Evolutionary conservation across 2,888 invertebrate species (phyloP).

Genomic region (Cephalotes varians): DNA sequence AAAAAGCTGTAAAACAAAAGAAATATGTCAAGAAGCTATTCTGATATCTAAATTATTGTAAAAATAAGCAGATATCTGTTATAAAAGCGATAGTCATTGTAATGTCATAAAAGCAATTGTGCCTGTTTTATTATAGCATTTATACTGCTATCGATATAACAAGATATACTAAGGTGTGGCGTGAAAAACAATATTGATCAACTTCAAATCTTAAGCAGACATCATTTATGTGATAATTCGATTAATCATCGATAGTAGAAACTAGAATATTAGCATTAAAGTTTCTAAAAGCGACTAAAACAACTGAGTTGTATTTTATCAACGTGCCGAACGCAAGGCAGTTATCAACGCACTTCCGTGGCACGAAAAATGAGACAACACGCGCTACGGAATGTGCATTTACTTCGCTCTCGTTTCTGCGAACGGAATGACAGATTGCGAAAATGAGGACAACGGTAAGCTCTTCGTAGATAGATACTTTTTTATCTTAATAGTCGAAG

Average conservation of each 20-base stretch:
- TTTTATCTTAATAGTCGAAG: conserved; percentile 67
- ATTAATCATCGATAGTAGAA: conserved; percentile 20
- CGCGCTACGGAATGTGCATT: conserved; percentile 66
- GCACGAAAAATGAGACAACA: conserved; percentile 10
- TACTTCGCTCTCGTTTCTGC: conserved; percentile 68
- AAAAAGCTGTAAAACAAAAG: neutral
- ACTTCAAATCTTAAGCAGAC: neutral
- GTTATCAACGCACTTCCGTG: conserved; percentile 71
- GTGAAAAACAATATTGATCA: neutral
- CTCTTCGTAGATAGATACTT: conserved; percentile 63
- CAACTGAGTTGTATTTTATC: conserved; percentile 57
- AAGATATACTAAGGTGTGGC: neutral
- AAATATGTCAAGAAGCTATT: neutral
- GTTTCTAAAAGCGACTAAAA: conserved; percentile 1
- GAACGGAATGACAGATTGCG: conserved; percentile 69
- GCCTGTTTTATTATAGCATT: neutral
- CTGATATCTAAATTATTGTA: neutral
- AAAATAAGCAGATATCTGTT: neutral
- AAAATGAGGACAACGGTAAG: conserved; percentile 65
- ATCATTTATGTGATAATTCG: neutral
- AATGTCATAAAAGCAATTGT: neutral
- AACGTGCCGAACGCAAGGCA: conserved; percentile 7
- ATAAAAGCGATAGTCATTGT: neutral
- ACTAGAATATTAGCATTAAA: neutral
- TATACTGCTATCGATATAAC: conserved; percentile 16